Evolutionary conservation across 2,797 vertebrate genomes (phyloP).

Genomic region (Acomys russatus): DNA sequence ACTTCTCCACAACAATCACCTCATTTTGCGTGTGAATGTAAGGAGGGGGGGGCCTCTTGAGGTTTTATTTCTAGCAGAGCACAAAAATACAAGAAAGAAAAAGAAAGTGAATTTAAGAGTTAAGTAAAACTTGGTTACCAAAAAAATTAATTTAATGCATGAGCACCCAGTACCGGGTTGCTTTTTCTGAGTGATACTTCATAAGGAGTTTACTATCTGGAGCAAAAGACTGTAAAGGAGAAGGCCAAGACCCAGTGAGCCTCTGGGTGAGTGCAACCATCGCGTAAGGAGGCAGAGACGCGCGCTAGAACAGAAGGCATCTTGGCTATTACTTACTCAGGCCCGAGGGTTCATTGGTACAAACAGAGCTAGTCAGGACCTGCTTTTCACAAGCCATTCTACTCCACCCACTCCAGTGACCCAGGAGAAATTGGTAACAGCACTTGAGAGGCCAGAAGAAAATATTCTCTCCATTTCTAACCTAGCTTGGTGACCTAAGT

Average conservation of each 20-base stretch:
- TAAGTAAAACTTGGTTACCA: conserved; percentile 19
- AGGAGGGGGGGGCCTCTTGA: background rate
- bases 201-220: conserved; percentile 35
- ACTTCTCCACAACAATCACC: background rate
- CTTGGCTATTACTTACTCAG: conserved; percentile 35
- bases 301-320: background rate
- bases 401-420: background rate
- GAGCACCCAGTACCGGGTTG: background rate
- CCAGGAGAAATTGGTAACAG: conserved; percentile 60
- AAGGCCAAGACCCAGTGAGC: background rate
- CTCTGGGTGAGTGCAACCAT: background rate
- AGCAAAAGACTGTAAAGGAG: background rate
- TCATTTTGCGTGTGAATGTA: background rate
- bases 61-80: background rate
- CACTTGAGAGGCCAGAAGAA: conserved; percentile 68
- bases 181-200: conserved; percentile 38
- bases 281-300: background rate
- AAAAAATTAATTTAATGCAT: background rate
- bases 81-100: background rate
- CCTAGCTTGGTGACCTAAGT: conserved; percentile 74
- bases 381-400: background rate
- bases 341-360: background rate
- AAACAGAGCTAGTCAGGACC: background rate
- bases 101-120: conserved; percentile 14
- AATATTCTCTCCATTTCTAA: conserved; percentile 68